A percentile compares a stretch with the other conserved stretches of the same genome.
Conservation (phyloP, 2,797 vertebrate species). For the Moxostoma hubbsi region DNA sequence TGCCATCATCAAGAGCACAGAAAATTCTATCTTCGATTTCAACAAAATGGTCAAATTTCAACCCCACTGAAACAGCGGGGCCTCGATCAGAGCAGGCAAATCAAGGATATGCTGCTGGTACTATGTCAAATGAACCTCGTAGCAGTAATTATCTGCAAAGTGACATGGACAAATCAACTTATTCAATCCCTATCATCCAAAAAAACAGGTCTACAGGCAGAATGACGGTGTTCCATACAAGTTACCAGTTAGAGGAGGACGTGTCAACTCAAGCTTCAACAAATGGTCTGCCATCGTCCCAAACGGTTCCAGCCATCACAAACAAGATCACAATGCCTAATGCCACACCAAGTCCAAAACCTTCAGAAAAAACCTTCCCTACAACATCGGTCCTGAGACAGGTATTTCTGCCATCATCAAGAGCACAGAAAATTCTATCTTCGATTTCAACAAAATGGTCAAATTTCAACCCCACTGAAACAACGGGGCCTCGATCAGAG, state of each 20-base stretch:
- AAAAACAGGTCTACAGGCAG: too few species aligned
- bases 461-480: background rate
- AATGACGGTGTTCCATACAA: background rate
- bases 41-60: background rate
- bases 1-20: too few species aligned
- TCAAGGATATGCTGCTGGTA: background rate
- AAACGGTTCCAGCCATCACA: background rate
- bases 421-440: background rate
- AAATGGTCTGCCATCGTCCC: background rate
- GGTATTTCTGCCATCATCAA: background rate
- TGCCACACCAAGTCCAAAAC: background rate
- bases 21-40: background rate
- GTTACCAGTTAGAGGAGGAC: too few species aligned
- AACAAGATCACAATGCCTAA: background rate
- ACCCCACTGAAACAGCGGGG: background rate
- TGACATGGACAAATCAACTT: background rate
- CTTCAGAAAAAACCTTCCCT: background rate
- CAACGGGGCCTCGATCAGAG: background rate
- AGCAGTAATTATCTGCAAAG: background rate
- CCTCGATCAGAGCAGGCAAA: background rate
- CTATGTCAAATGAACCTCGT: background rate
- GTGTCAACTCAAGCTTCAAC: background rate
- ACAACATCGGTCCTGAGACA: background rate
- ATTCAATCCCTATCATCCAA: background rate
- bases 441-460: background rate